Base-by-base conservation (phyloP, 2,797 vertebrate species). In the Synanceia verrucosa region DNA sequence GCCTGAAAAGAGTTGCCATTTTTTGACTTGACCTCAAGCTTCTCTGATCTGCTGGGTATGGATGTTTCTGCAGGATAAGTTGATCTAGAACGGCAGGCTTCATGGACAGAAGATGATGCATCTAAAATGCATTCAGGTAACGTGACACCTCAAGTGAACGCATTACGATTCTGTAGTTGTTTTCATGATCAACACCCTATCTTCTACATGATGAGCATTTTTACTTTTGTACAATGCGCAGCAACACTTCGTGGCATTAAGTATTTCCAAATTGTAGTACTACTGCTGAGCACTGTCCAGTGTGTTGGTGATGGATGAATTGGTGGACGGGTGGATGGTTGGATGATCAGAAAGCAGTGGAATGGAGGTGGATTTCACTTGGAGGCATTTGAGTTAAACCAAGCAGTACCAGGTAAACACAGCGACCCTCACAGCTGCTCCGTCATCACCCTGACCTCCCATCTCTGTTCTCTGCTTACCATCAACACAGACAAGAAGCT, bases 381-480 rank as follows among this genome's bases (percentile, higher is more conserved):
- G 52, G 59, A 85, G 66, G 44, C 70, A 75, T 79, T 79, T 1
- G 23, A 65, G 65, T 63, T 44, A 78, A 86, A 47, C 2, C 69
- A 53, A 78, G 78, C 86, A 41, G 58, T 59, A 21, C 69, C 10
- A 18, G 36, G 58, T 55, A 70, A 83, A 84, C 60, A 37, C 31
- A 8, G 13, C 6, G 52, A 53, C 36, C 36, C 2, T 56, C 26
- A 23, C 43, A 57, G 47, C 43, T 14, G 16, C 65, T 75, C 69
- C 71, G 44, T 78, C 79, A 73, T 64, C 55, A 33, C 31, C 41
- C 63, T 51, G 41, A 79, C 61, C 70, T 31, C 28, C 60, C 39
- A 46, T 60, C 64, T 5, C 67, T 68, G 59, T 43, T 65, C 75
- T 78, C 39, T 59, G 81, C 82, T 92, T 80, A 81, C 71, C 19